Conservation (phyloP, 30 jellyfish, hydroid and myxozoan species). For the Aurelia sp. region DNA sequence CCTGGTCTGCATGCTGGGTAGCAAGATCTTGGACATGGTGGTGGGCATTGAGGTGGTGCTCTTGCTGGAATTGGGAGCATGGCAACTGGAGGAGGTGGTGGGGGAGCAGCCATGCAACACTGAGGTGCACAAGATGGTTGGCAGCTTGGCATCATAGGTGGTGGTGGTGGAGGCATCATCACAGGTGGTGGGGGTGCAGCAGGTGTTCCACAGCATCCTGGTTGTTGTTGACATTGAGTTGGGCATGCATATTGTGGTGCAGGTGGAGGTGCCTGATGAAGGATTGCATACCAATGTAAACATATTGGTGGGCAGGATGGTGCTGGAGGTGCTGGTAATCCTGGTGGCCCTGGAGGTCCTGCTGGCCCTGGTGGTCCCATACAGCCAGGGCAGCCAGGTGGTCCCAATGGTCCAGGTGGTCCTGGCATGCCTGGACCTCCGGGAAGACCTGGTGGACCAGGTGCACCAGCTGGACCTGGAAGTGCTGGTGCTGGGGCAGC, state of each 20-base stretch:
- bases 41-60: constrained; percentile 93
- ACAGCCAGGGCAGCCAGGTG: constrained; percentile 77
- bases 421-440: constrained; percentile 78
- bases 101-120: constrained; percentile 82
- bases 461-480: constrained; percentile 61
- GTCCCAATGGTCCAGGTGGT: constrained; percentile 72
- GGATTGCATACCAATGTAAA: constrained; percentile 78
- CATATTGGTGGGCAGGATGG: constrained; percentile 89
- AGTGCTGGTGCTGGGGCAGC: constrained; percentile 44
- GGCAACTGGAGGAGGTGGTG: constrained; percentile 76
- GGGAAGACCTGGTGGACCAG: constrained; percentile 85
- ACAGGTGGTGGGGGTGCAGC: constrained; percentile 80
- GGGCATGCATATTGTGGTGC: constrained; percentile 86
- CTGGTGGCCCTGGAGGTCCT: constrained; percentile 88
- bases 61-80: constrained; percentile 86
- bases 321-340: constrained; percentile 93
- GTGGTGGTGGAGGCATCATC: constrained; percentile 89
- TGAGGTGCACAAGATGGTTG: constrained; percentile 95
- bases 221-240: constrained; percentile 81
- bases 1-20: constrained; percentile 83
- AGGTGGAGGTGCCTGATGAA: constrained; percentile 68
- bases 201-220: constrained; percentile 91
- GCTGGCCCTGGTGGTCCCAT: constrained; percentile 85
- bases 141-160: constrained; percentile 86
- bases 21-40: constrained; percentile 82